Percentiles rank a stretch among this genome's conserved stretches.
Evolutionary conservation across 2,797 vertebrate genomes (phyloP).

Genomic region (Neosilurus hyrtlii): DNA sequence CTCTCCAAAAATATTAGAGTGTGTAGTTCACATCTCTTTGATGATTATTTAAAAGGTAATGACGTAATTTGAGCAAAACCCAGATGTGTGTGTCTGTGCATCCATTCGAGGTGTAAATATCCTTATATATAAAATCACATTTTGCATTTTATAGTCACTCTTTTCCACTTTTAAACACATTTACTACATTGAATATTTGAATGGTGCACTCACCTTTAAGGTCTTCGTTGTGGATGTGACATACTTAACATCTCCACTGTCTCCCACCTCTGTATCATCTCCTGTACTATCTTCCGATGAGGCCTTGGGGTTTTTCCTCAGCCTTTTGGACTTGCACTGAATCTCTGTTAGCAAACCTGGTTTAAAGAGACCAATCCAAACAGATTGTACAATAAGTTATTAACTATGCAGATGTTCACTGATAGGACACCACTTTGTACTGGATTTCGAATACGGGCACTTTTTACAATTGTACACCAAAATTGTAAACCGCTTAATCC

Average conservation of each 20-base stretch:
- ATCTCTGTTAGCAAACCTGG: constrained; percentile 98
- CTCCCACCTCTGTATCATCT: constrained; percentile 78
- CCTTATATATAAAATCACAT: neutral
- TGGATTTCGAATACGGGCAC: no score
- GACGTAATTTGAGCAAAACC: neutral
- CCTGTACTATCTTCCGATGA: constrained; percentile 69
- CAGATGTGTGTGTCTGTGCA: neutral
- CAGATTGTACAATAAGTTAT: neutral
- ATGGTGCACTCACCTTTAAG: constrained; percentile 63
- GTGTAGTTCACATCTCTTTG: neutral
- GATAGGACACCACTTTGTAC: neutral
- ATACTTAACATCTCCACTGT: constrained; percentile 81
- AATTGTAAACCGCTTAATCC: no score
- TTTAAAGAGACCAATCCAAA: constrained; percentile 9
- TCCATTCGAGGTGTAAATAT: neutral
- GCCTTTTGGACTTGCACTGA: constrained; percentile 96
- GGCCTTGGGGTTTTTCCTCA: constrained; percentile 87
- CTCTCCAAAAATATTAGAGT: no score
- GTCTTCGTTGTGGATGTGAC: constrained; percentile 89
- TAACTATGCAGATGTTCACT: neutral
- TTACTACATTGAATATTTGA: neutral
- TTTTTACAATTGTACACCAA: no score
- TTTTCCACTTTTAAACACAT: neutral
- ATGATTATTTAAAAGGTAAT: constrained; percentile 30
- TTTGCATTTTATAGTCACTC: neutral